Conservation (phyloP, 2,888 invertebrate species). For the Ichneumoninae sp. region DNA sequence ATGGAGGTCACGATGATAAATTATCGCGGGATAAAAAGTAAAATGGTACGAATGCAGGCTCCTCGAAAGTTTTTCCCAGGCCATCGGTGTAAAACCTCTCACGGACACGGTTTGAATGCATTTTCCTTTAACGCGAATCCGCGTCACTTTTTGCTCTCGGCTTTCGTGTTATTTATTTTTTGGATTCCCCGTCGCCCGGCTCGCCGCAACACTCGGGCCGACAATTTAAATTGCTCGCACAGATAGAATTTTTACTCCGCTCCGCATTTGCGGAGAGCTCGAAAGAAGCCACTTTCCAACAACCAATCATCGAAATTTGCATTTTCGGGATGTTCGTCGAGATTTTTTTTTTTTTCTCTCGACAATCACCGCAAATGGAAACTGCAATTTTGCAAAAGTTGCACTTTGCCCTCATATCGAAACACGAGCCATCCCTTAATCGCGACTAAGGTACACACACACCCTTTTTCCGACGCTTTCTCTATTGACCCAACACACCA, state of each 20-base stretch:
- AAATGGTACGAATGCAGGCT: slow-evolving; percentile 50
- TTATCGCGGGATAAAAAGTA: slow-evolving; percentile 10
- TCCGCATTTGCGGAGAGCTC: slow-evolving; percentile 16
- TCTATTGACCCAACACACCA: slow-evolving; percentile 55
- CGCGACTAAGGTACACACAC: slow-evolving; percentile 31
- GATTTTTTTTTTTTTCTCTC: slow-evolving; percentile 7
- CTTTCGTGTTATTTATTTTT: slow-evolving; percentile 14
- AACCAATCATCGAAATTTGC: slow-evolving; percentile 25
- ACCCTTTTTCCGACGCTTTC: slow-evolving; percentile 25
- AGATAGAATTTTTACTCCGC: slow-evolving; percentile 47
- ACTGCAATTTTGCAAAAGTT: slow-evolving; percentile 14
- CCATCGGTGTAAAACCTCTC: slow-evolving; percentile 8
- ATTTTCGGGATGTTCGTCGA: slow-evolving; percentile 26
- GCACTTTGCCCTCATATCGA: slow-evolving; percentile 12
- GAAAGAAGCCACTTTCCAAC: slow-evolving; percentile 12
- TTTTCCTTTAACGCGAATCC: slow-evolving; percentile 22
- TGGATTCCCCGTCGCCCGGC: slow-evolving; percentile 6
- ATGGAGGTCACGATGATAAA: slow-evolving; percentile 36
- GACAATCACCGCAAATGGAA: slow-evolving; percentile 27
- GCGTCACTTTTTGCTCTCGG: slow-evolving; percentile 14
- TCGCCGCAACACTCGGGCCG: not conserved
- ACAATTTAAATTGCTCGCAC: slow-evolving; percentile 42
- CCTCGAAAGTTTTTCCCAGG: slow-evolving; percentile 27
- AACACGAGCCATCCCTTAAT: slow-evolving; percentile 53
- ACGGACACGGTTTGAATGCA: slow-evolving; percentile 17